Conservation (phyloP, 2,797 vertebrate species). For the Amblyopsis hoosieri region DNA sequence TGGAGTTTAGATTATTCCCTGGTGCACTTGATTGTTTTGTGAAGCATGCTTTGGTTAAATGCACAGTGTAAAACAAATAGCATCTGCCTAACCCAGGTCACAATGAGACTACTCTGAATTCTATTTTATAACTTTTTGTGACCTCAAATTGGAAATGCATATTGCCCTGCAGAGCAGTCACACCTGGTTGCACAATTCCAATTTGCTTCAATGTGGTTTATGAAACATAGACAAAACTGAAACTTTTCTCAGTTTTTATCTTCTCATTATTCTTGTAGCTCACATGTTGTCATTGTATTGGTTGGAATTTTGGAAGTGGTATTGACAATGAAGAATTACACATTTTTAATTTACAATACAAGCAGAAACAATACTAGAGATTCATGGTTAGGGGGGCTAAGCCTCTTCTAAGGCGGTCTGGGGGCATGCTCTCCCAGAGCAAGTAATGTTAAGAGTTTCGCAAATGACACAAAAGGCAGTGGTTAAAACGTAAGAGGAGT, state of each 20-base stretch:
- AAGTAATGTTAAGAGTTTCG: too few species aligned
- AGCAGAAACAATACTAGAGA: too few species aligned
- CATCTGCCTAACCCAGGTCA: slow-evolving; percentile 9
- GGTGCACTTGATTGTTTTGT: slow-evolving; percentile 30
- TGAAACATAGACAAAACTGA: slow-evolving; percentile 20
- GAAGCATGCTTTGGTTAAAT: slow-evolving; percentile 31
- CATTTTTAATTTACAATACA: too few species aligned
- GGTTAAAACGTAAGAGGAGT: too few species aligned
- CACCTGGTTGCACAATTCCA: slow-evolving; percentile 1
- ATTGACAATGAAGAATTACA: too few species aligned
- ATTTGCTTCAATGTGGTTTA: not conserved
- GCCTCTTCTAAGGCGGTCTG: too few species aligned
- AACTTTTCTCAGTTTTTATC: not conserved
- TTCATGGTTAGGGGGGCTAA: too few species aligned
- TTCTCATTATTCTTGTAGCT: not conserved
- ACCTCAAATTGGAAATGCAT: too few species aligned
- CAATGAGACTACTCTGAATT: slow-evolving; percentile 8
- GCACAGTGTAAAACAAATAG: slow-evolving; percentile 9
- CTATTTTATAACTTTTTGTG: slow-evolving; percentile 1
- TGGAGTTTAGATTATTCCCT: slow-evolving; percentile 33
- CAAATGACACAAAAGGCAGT: too few species aligned
- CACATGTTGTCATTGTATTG: too few species aligned
- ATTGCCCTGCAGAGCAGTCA: not conserved
- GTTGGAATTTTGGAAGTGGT: too few species aligned
- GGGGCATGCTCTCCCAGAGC: too few species aligned